Base-by-base conservation (phyloP, 2,888 invertebrate species). In the Catocala nupta region DNA sequence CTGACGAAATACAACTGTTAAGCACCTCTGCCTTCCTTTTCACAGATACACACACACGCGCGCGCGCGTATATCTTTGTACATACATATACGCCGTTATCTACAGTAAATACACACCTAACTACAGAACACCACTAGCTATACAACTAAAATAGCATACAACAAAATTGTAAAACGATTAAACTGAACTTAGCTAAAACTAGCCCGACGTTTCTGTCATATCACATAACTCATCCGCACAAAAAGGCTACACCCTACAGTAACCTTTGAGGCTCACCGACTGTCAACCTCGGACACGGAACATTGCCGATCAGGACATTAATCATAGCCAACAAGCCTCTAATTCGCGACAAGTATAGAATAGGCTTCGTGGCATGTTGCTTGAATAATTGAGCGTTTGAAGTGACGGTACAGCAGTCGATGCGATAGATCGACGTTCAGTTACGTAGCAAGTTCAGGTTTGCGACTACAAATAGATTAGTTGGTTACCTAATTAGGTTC, bases 271-370 rank as follows among this genome's bases (percentile, higher is more conserved):
- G 11, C 45, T 50, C 43, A 50, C 62, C 34, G 71, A 59, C 67
- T 63, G 78, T 75, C 70, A 70, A 65, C 57, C 59, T 45, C 47
- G 45, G 69, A 68, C 71, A 67, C 54, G 56, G 64, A 61, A 75
- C 75, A 73, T 51, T 55, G 58, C 43, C 75, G 66, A 75, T 78
- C 72, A 63, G 62, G 64, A 59, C 68, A 78, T 77, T 65, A 77
- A 73, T 77, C 77, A 78, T 75, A 68, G 53, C 55, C 51, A 66
- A 75, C 78, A 69, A 73, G 75, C 59, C 55, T 67, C 70, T 65
- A 75, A 77, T 68, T 75, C 67, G 65, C 65, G 63, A 55, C 65
- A 67, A 63, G 63, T 67, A 75, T 58, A 56, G 62, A 71, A 67
- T 67, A 64, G 61, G 7, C 68, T 61, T 50, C 57, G 55, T 47